Base-by-base conservation (phyloP, 1,140 invertebrate species). In the Sogatella furcifera region DNA sequence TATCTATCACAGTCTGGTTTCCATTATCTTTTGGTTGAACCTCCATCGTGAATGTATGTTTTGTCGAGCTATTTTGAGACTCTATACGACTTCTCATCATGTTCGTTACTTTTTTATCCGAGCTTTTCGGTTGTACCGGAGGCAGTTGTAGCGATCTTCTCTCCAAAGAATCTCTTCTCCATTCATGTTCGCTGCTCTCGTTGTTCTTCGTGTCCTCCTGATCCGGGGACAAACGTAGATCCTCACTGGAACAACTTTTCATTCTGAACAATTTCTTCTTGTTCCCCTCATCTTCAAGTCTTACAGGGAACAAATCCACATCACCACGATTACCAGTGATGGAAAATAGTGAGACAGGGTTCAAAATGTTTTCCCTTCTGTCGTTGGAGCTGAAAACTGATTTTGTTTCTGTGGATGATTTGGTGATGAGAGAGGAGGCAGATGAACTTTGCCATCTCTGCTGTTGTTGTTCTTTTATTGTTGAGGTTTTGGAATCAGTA, bases 121-220 rank as follows among this genome's bases (percentile, higher is more conserved):
- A 9, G 15, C 9, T 49, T 11, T 17, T 49, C 21, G 46, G 15
- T 19, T 49, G 46, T 11, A 49, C 46, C 73, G 73, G 78, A 0
- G 80, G 77, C 67, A 81, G 80, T 68, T 85, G 80, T 46, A 86
- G 74, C 11, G 83, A 85, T 55, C 80, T 69, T 41, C 81, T 75
- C 19, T 79, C 69, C 66, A 78, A 80, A 15, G 77, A 78, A 19
- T 79, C 77, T 57, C 78, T 71, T 59, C 76, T 75, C 83, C 81
- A 84, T 64, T 80, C 44, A 14, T 41, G 31, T 8, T 34, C 58
- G 55, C 38, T 21, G 5, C 49, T 31, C 0, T n/a, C 15, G 3
- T 52, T 43, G 6, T 43, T 57, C 8, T 24, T 42, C 2, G 52
- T 44, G n/a, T 59, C 24, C 31, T 59, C 57, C 8, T 59, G 38